Conservation (phyloP, 2,888 invertebrate genomes). For the Piscicola geometra region DNA sequence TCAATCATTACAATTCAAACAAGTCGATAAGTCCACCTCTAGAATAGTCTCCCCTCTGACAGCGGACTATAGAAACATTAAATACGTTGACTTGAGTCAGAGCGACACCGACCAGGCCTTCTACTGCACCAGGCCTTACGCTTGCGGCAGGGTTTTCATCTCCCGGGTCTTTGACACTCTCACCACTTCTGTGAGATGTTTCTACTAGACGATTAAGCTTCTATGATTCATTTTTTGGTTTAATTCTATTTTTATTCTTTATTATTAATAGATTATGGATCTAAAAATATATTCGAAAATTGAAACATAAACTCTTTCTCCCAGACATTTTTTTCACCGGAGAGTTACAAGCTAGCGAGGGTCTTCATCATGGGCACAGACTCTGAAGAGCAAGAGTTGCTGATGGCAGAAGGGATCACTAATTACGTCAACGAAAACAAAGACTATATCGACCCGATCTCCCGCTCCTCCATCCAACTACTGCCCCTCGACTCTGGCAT, state of each 20-base stretch:
- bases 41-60: no score
- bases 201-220: not conserved
- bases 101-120: conserved; percentile 6
- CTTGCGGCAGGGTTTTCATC: conserved; percentile 21
- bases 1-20: no score
- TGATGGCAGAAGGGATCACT: conserved; percentile 15
- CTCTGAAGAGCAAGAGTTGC: conserved; percentile 14
- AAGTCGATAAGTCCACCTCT: no score
- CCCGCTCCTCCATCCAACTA: not conserved
- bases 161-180: conserved; percentile 25
- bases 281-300: no score
- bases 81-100: conserved; percentile 3
- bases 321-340: conserved; percentile 25
- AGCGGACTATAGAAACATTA: conserved; percentile 20
- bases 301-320: no score
- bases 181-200: conserved; percentile 11
- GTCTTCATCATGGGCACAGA: conserved; percentile 28
- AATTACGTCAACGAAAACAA: not conserved
- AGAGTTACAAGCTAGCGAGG: conserved; percentile 10
- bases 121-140: conserved; percentile 15
- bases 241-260: not conserved
- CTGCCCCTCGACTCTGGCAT: not conserved
- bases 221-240: not conserved
- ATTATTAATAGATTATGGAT: no score
- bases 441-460: not conserved